These are phyloP conservation scores for Epizoanthus stellaris DNA, from an alignment of 92 coral and sea anemone species.

Conservation along the genomic window DNA sequence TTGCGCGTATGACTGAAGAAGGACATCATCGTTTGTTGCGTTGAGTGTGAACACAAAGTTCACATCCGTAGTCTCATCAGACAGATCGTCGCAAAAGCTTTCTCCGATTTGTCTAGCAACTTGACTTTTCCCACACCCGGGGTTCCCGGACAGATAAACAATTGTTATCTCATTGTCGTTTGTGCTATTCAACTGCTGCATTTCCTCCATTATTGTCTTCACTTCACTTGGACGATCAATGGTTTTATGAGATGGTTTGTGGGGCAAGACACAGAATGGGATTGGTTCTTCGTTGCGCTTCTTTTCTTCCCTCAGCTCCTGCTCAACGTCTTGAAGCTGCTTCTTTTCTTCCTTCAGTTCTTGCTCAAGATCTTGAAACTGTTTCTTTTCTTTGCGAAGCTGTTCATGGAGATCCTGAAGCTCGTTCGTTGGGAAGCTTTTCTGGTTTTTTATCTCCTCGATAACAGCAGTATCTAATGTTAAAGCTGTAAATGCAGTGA, in stretches of 20 bases:
- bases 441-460: too few relatives aligned
- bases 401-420: not conserved
- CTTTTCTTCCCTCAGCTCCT: too few relatives aligned
- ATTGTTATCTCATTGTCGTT: too few relatives aligned
- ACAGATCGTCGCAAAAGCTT: not conserved
- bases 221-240: not conserved
- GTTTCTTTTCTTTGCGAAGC: not conserved
- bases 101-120: not conserved
- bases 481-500: slow-evolving; percentile 6
- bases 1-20: not conserved
- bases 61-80: not conserved
- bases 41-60: slow-evolving; percentile 50
- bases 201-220: not conserved
- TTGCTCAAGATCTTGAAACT: too few relatives aligned
- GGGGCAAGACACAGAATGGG: slow-evolving; percentile 15
- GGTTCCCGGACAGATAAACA: too few relatives aligned
- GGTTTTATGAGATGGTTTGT: too few relatives aligned
- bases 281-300: not conserved
- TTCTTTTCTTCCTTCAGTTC: too few relatives aligned
- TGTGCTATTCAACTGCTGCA: not conserved
- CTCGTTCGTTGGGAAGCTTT: slow-evolving; percentile 28
- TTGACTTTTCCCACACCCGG: too few relatives aligned
- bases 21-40: slow-evolving; percentile 24
- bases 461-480: too few relatives aligned
- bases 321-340: too few relatives aligned